Percentiles rank a stretch among this genome's conserved stretches.
Evolutionary conservation across 2,113 vertebrate genomes (phyloP).

Genomic region (Sakesphorus luctuosus): DNA sequence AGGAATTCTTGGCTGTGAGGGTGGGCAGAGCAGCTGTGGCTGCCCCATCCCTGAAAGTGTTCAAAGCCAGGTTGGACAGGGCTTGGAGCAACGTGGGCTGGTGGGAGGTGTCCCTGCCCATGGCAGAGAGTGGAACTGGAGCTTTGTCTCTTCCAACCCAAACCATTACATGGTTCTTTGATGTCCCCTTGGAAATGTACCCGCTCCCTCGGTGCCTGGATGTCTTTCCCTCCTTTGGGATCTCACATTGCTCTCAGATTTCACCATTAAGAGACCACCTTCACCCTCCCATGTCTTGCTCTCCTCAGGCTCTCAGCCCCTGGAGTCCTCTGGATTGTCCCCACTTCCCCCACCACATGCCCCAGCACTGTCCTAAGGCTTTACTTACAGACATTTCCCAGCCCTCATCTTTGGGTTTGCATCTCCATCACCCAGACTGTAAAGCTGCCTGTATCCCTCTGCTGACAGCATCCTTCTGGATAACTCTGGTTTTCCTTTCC

Average conservation of each 20-base stretch:
- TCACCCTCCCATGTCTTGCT: not conserved
- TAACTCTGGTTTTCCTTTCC: not conserved
- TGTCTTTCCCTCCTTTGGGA: not conserved
- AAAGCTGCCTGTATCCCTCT: not conserved
- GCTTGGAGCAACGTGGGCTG: not conserved
- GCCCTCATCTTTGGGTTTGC: not conserved
- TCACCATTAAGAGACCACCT: rapidly evolving
- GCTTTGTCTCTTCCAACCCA: not conserved
- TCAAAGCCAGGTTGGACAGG: not conserved
- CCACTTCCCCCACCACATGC: not conserved
- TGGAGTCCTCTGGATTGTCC: too few species aligned
- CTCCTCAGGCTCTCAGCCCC: not conserved
- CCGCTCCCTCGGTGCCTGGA: rapidly evolving
- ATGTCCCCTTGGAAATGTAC: rapidly evolving
- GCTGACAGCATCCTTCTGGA: not conserved
- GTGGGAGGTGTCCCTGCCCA: not conserved
- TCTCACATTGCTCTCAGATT: rapidly evolving
- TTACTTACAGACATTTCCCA: rapidly evolving
- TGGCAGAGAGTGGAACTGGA: not conserved
- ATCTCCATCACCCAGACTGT: too few species aligned
- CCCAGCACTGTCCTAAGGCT: not conserved
- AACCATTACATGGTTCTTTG: not conserved
- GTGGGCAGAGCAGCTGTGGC: not conserved
- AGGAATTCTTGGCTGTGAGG: not conserved
- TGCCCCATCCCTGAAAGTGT: not conserved